phyloP scores from a whole-genome alignment of 2,888 invertebrate species.

The Eulithis prunata region DNA sequence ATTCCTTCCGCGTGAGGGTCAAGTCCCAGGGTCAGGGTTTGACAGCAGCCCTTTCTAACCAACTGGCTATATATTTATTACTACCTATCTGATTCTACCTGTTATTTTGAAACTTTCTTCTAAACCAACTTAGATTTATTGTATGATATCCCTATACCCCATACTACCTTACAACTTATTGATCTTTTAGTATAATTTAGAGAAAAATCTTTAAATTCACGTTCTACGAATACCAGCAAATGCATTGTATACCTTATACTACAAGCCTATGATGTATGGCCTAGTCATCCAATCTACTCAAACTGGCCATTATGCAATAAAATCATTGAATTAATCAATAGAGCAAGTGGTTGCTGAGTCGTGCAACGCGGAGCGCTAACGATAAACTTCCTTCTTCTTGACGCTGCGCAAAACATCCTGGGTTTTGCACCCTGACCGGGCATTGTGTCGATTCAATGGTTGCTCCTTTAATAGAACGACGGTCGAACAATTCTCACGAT shows the following conservation, averaged over 20 bases:
- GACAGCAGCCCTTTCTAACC: conserved; percentile 53
- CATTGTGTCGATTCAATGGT: conserved; percentile 46
- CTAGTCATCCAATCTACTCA: conserved; percentile 49
- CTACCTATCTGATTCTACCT: conserved; percentile 8
- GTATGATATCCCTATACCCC: too few species aligned
- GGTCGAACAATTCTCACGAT: conserved; percentile 46
- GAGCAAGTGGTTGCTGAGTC: conserved; percentile 68
- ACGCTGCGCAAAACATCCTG: conserved; percentile 38
- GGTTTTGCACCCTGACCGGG: conserved; percentile 41
- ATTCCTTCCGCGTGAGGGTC: conserved; percentile 79
- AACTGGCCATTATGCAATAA: conserved; percentile 76
- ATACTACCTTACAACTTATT: too few species aligned
- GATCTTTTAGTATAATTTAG: too few species aligned
- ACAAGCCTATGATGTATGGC: conserved; percentile 3
- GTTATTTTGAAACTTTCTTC: conserved; percentile 15
- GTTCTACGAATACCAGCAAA: too few species aligned
- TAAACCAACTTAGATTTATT: conserved; percentile 4
- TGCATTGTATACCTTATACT: background rate
- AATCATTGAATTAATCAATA: conserved; percentile 80
- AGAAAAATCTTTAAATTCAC: too few species aligned
- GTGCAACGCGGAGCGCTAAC: conserved; percentile 37
- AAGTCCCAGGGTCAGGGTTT: conserved; percentile 70
- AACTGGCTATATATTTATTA: conserved; percentile 12
- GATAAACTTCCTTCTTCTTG: conserved; percentile 42
- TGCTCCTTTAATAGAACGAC: conserved; percentile 45